Conservation (phyloP, 1,140 invertebrate genomes). For the Oncopodura yosiiana region DNA sequence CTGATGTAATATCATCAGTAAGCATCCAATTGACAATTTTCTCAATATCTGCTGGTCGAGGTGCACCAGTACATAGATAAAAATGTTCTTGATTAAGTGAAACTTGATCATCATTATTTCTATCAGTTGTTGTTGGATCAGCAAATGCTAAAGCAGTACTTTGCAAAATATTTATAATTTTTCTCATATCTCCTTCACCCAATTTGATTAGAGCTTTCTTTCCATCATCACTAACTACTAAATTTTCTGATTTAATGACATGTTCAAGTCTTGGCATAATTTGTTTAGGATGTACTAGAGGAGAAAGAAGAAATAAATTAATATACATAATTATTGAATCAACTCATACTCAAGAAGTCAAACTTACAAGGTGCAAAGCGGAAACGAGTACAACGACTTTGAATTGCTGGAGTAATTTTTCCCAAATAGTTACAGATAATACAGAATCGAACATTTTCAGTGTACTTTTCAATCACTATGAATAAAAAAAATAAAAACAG, state of each 20-base stretch:
- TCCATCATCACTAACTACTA: conserved; percentile 74
- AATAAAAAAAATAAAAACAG: conserved; percentile 35
- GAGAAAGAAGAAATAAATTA: no score
- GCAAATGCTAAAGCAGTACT: conserved; percentile 72
- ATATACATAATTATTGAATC: no score
- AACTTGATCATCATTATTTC: conserved; percentile 52
- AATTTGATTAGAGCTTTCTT: conserved; percentile 80
- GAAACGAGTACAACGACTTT: conserved; percentile 95
- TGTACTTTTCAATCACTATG: conserved; percentile 96
- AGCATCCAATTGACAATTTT: conserved; percentile 80
- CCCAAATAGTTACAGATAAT: conserved; percentile 98
- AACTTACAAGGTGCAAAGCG: conserved; percentile 90
- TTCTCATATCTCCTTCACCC: conserved; percentile 95
- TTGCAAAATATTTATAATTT: conserved; percentile 90
- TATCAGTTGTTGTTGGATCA: conserved; percentile 13
- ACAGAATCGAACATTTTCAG: conserved; percentile 95
- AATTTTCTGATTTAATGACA: conserved; percentile 78
- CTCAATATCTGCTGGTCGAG: conserved; percentile 77
- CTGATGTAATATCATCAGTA: conserved; percentile 67
- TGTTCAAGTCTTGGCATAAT: conserved; percentile 80
- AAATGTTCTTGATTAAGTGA: conserved; percentile 57
- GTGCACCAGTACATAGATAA: conserved; percentile 94
- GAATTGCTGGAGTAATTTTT: conserved; percentile 96
- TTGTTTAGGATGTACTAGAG: conserved; percentile 67
- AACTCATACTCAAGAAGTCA: no score